These are phyloP conservation scores for Apis cerana DNA, from an alignment of 1,140 invertebrate genomes.

Conservation along the genomic window DNA sequence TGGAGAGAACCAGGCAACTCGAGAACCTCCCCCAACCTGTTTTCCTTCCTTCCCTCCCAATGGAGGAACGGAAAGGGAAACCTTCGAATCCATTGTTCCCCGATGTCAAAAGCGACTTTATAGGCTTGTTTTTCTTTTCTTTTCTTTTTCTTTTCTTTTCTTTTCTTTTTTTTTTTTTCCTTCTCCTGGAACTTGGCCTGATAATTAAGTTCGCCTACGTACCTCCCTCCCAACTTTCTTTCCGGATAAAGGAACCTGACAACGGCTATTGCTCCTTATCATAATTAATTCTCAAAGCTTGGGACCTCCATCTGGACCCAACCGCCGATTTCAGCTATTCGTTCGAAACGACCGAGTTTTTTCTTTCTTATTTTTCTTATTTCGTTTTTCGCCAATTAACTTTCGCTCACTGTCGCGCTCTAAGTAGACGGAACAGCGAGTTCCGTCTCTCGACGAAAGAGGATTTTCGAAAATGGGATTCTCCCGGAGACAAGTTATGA, in stretches of 20 bases:
- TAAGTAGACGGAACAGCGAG: background rate
- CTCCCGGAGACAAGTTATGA: conserved; percentile 1
- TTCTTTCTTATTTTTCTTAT: background rate
- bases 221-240: background rate
- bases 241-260: conserved; percentile 14
- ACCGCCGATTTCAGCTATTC: too few relatives aligned
- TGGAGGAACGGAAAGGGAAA: conserved; percentile 39
- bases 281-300: conserved; percentile 39
- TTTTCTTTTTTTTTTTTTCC: background rate
- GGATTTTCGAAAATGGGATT: conserved; percentile 27
- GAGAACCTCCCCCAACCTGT: background rate
- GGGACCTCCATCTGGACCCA: background rate
- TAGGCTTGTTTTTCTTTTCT: background rate
- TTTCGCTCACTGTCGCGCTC: background rate
- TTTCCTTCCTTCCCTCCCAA: conserved; percentile 49
- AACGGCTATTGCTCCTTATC: conserved; percentile 32
- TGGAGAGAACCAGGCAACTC: background rate
- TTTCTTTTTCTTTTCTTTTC: background rate
- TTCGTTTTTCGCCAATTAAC: conserved; percentile 13
- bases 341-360: too few relatives aligned
- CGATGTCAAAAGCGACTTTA: too few relatives aligned
- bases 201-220: conserved; percentile 34
- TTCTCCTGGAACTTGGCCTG: background rate
- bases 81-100: background rate
- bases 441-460: background rate